Evolutionary conservation across 2,113 vertebrate genomes (phyloP).

Genomic region (Columba livia): DNA sequence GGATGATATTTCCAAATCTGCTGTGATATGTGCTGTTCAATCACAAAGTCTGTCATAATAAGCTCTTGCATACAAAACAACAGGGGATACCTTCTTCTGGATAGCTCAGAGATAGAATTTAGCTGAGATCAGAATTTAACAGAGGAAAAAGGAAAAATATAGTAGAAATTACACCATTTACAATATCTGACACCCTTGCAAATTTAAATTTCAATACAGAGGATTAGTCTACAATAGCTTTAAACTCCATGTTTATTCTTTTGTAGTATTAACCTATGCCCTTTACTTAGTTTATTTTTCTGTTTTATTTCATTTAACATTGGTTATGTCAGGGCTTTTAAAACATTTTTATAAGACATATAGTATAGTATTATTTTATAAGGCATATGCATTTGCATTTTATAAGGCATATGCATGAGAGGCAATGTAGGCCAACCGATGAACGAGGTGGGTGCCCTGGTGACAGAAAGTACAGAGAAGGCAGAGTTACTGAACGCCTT

Average conservation of each 20-base stretch:
- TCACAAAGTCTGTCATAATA: background rate
- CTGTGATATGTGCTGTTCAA: background rate
- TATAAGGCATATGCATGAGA: too few species aligned
- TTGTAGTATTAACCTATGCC: background rate
- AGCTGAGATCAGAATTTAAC: background rate
- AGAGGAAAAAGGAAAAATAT: background rate
- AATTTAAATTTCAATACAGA: background rate
- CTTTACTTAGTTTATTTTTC: background rate
- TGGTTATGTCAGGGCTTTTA: fast-evolving
- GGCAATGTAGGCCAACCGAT: too few species aligned
- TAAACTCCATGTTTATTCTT: background rate
- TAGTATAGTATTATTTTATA: background rate
- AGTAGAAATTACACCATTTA: background rate
- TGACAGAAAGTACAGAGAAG: too few species aligned
- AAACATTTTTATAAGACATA: background rate
- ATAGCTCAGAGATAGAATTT: background rate
- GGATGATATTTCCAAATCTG: background rate
- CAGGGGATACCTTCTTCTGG: background rate
- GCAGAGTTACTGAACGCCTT: too few species aligned
- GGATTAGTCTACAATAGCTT: background rate
- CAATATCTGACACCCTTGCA: background rate
- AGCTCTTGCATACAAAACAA: background rate
- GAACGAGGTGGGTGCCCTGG: too few species aligned
- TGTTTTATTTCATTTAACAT: background rate
- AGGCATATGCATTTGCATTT: background rate